Percentiles rank a stretch among this genome's conserved stretches.
phyloP scores from a whole-genome alignment of 2,797 vertebrate species.

The Melanotaenia boesemani region DNA sequence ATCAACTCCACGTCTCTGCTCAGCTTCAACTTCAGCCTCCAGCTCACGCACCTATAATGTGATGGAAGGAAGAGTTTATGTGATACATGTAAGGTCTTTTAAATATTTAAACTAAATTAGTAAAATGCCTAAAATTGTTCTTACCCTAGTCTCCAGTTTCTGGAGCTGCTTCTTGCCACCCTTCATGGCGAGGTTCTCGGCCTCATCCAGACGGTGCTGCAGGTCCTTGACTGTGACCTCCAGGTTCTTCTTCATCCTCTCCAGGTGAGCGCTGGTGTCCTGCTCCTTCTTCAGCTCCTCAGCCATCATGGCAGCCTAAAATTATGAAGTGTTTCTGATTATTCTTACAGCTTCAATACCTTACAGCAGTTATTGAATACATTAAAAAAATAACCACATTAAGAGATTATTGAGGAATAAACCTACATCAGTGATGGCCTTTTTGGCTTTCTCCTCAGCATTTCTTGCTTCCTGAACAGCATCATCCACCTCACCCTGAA shows the following conservation, averaged over 20 bases:
- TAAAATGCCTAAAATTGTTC: too few species aligned
- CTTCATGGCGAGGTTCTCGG: constrained; percentile 90
- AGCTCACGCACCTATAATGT: constrained; percentile 72
- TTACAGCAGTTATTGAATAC: too few species aligned
- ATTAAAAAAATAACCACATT: too few species aligned
- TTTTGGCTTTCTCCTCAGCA: constrained; percentile 92
- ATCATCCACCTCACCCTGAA: constrained; percentile 89
- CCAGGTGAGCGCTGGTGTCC: constrained; percentile 89
- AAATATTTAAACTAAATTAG: too few species aligned
- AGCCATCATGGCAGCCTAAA: constrained; percentile 85
- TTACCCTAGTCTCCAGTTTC: constrained; percentile 89
- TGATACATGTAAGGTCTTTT: too few species aligned
- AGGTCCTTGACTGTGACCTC: constrained; percentile 89
- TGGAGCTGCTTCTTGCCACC: constrained; percentile 94
- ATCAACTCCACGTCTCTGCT: too few species aligned
- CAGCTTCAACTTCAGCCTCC: constrained; percentile 79
- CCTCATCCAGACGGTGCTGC: constrained; percentile 90
- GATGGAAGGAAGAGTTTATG: too few species aligned
- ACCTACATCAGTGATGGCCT: constrained; percentile 90
- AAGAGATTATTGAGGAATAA: background rate
- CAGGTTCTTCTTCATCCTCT: constrained; percentile 89
- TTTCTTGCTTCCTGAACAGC: constrained; percentile 88
- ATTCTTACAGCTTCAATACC: too few species aligned
- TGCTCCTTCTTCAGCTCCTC: constrained; percentile 91
- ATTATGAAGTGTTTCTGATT: too few species aligned